Conservation (phyloP, 92 coral and sea anemone genomes). For the Parazoanthus swiftii region DNA sequence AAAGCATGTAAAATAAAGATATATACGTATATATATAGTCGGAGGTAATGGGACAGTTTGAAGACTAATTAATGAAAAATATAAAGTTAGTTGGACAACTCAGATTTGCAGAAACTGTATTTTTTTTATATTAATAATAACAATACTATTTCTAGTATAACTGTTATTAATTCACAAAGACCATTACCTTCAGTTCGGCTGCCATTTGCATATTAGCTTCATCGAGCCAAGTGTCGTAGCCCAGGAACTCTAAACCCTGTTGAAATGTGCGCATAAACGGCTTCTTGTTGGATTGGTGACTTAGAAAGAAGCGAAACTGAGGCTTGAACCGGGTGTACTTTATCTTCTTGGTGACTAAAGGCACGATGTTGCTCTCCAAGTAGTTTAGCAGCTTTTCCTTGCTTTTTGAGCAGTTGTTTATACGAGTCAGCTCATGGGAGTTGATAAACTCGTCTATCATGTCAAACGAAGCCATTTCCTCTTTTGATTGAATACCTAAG, state of each 20-base stretch:
- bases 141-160: too few relatives aligned
- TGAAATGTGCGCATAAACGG: constrained; percentile 70
- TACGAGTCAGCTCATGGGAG: constrained; percentile 47
- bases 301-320: constrained; percentile 71
- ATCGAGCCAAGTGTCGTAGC: constrained; percentile 70
- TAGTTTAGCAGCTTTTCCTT: constrained; percentile 61
- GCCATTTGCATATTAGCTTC: constrained; percentile 57
- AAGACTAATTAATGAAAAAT: too few relatives aligned
- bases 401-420: constrained; percentile 44
- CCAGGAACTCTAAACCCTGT: constrained; percentile 69
- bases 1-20: too few relatives aligned
- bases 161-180: too few relatives aligned
- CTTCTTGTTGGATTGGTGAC: constrained; percentile 74
- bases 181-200: constrained; percentile 22
- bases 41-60: too few relatives aligned
- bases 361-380: constrained; percentile 59
- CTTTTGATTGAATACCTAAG: constrained; percentile 48
- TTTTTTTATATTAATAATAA: too few relatives aligned
- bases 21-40: too few relatives aligned
- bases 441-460: constrained; percentile 64
- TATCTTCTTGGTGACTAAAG: constrained; percentile 63
- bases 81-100: too few relatives aligned
- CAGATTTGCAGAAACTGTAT: too few relatives aligned
- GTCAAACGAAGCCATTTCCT: constrained; percentile 68
- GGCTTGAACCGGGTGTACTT: constrained; percentile 64